Percentiles rank a stretch among this genome's conserved stretches.
phyloP scores from a whole-genome alignment of 2,797 vertebrate species.

The Clamator glandarius region DNA sequence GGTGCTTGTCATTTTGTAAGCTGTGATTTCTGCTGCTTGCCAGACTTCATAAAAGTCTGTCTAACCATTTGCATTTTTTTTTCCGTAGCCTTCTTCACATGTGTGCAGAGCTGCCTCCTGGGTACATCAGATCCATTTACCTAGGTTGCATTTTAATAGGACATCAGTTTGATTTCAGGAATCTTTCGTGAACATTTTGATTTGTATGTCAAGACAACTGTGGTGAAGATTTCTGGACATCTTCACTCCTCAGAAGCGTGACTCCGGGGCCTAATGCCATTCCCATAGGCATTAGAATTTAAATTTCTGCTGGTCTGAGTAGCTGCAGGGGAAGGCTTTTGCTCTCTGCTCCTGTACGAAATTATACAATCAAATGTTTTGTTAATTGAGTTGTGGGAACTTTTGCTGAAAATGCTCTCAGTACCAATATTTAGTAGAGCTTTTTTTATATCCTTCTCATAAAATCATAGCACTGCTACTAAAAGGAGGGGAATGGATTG shows the following conservation, averaged over 20 bases:
- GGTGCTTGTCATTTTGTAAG: background rate
- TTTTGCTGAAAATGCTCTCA: background rate
- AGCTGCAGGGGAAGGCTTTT: background rate
- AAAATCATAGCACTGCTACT: background rate
- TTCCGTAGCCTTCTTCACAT: background rate
- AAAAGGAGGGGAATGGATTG: background rate
- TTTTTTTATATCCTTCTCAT: background rate
- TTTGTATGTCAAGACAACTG: background rate
- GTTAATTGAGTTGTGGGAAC: background rate
- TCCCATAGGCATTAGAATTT: background rate
- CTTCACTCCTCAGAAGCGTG: background rate
- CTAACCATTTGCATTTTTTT: background rate
- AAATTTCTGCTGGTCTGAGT: background rate
- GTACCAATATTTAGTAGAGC: background rate
- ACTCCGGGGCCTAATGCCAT: background rate
- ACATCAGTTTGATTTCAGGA: background rate
- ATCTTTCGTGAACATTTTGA: background rate
- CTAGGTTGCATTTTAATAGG: background rate
- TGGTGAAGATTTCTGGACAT: background rate
- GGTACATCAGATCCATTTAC: background rate
- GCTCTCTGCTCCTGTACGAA: background rate
- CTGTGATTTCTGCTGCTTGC: background rate
- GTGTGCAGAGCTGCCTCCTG: rapidly evolving
- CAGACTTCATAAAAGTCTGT: background rate
- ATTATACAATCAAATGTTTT: background rate